Evolutionary conservation across 1,140 invertebrate species (phyloP), one percentile per base, ranked within the genome.

Genomic region (Helicoverpa zea): DNA sequence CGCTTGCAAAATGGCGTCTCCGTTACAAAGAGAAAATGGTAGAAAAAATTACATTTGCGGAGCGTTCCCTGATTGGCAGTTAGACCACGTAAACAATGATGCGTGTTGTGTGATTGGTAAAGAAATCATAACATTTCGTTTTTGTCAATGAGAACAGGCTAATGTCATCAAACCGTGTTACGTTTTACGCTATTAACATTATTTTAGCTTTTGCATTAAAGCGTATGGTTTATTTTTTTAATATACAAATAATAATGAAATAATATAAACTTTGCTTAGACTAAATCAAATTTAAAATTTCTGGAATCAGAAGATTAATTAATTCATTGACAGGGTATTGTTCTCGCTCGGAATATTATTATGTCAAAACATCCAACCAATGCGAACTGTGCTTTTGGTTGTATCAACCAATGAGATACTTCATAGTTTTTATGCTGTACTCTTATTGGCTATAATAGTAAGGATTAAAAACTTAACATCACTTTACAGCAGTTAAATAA

Each of bases 1-100:
- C 95, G 95, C 95, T 95, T 95, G 94, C 94, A 95, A 95, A 95
- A 95, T 95, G 95, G 95, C 95, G 95, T 95, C 94, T 94, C 91
- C 89, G 92, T 94, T 94, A 93, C 92, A 91, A 81, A 83, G 86
- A 89, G 88, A 86, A 90, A 87, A 90, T 87, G 85, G 81, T 68
- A 84, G 81, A 72, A 80, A 83, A 88, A 90, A 87, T 82, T 83
- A 79, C 73, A 80, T 83, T 84, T 64, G 70, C 80, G 90, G 84
- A 16, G 43, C 43, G n/a, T 23, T 12, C 63, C 83, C 12, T 88
- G 79, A 95, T 95, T 95, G 94, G 95, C 82, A 54, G 56, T 75
- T 85, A 85, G 9, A 59, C 30, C 23, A 83, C 83, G 86, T 93
- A 90, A 91, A 89, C 87, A 94, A 85, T 73, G 47, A 29, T 80